These are phyloP conservation scores for Podarcis cretensis DNA, from an alignment of 2,113 vertebrate species.

Conservation along the genomic window DNA sequence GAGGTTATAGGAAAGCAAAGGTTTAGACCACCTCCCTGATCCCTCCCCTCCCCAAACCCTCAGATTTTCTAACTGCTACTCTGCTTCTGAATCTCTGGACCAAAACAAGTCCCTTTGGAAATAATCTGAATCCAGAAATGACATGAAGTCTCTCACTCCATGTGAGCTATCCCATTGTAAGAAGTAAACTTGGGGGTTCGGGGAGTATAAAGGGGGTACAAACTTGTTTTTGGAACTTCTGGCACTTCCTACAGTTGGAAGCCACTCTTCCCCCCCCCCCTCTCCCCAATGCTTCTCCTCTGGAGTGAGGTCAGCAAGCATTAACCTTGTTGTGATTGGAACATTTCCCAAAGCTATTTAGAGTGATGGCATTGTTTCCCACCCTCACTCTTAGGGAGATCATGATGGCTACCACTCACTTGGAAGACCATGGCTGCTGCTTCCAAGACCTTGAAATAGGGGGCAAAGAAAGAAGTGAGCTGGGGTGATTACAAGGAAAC, in stretches of 20 bases:
- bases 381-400: neutral
- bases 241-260: neutral
- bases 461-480: neutral
- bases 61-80: too few species aligned
- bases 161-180: neutral
- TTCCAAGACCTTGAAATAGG: neutral
- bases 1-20: too few species aligned
- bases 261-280: neutral
- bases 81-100: too few species aligned
- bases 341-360: too few species aligned
- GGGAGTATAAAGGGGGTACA: neutral
- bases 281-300: too few species aligned
- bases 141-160: neutral
- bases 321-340: neutral
- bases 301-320: neutral
- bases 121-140: too few species aligned
- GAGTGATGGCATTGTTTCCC: too few species aligned
- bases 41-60: too few species aligned
- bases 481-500: neutral
- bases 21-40: too few species aligned
- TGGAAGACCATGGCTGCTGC: neutral
- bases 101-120: too few species aligned
- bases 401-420: neutral
- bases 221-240: neutral
- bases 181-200: neutral